Evolutionary conservation across 2,797 vertebrate genomes (phyloP).

Genomic region (Hipposideros larvatus): DNA sequence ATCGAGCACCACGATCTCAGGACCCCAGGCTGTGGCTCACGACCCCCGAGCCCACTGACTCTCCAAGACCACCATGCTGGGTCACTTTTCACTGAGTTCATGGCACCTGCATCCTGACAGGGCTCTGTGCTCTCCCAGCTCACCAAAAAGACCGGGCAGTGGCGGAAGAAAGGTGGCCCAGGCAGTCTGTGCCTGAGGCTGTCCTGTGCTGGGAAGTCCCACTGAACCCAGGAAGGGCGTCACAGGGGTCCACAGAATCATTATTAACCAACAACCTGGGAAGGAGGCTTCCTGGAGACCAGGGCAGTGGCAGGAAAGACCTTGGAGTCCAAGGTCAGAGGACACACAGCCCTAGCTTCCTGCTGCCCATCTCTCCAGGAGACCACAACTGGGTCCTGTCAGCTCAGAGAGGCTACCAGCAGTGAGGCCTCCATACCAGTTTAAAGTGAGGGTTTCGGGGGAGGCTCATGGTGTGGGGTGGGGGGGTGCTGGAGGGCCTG

Average conservation of each 20-base stretch:
- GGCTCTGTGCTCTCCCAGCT: not conserved
- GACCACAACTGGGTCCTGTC: too few species aligned
- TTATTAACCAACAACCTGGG: not conserved
- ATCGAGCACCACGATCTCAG: too few species aligned
- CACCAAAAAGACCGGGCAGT: too few species aligned
- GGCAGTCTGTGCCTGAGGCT: not conserved
- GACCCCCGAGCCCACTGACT: not conserved
- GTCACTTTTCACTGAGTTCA: not conserved
- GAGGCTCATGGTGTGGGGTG: not conserved
- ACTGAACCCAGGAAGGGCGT: not conserved
- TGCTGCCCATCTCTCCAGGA: accelerated
- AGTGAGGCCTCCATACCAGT: not conserved
- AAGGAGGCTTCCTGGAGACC: not conserved
- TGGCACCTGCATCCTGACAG: not conserved
- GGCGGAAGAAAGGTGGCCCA: too few species aligned
- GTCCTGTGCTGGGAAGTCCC: not conserved
- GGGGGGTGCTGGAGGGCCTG: not conserved
- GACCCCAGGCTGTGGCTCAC: not conserved
- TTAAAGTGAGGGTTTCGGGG: not conserved
- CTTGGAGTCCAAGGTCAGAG: not conserved
- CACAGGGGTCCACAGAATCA: accelerated
- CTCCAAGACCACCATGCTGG: not conserved
- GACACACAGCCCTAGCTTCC: not conserved
- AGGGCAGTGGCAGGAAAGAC: not conserved
- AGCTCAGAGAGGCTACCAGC: not conserved